These are phyloP conservation scores for Dryadula phaetusa DNA, from an alignment of 2,888 invertebrate genomes.

Conservation along the genomic window DNA sequence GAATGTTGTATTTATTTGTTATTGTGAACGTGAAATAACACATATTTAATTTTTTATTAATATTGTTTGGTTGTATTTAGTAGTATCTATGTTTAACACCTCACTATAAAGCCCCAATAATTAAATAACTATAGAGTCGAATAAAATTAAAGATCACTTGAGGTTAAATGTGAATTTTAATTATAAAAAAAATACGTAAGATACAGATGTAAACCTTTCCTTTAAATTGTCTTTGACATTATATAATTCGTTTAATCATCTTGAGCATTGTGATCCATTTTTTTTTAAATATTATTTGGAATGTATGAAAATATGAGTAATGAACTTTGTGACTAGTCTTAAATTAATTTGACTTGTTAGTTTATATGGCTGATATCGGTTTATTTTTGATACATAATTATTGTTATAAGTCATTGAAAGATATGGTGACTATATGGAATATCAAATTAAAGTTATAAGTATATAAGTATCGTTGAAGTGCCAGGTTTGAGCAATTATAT, in stretches of 20 bases:
- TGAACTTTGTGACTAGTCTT: constrained; percentile 26
- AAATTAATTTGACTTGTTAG: constrained; percentile 29
- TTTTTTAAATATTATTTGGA: not conserved
- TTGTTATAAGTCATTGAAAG: constrained; percentile 41
- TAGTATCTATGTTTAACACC: not conserved
- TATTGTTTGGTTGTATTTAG: not conserved
- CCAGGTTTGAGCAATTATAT: constrained; percentile 28
- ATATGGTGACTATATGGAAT: constrained; percentile 24
- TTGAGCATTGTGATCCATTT: not conserved
- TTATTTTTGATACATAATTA: constrained; percentile 46
- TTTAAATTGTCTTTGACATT: not conserved
- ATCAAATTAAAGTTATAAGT: constrained; percentile 21
- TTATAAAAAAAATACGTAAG: too few relatives aligned
- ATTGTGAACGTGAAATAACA: not conserved
- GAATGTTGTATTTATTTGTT: too few relatives aligned
- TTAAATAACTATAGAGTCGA: not conserved
- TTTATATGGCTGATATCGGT: constrained; percentile 36
- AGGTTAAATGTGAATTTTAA: too few relatives aligned
- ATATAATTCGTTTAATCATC: not conserved
- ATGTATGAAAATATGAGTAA: constrained; percentile 11
- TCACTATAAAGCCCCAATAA: not conserved
- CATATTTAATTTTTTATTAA: not conserved
- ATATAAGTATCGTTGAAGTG: constrained; percentile 22
- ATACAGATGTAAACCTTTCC: too few relatives aligned
- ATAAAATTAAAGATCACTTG: not conserved